These are phyloP conservation scores for Subanguina moxae DNA, from an alignment of 1,140 invertebrate genomes.

Conservation along the genomic window DNA sequence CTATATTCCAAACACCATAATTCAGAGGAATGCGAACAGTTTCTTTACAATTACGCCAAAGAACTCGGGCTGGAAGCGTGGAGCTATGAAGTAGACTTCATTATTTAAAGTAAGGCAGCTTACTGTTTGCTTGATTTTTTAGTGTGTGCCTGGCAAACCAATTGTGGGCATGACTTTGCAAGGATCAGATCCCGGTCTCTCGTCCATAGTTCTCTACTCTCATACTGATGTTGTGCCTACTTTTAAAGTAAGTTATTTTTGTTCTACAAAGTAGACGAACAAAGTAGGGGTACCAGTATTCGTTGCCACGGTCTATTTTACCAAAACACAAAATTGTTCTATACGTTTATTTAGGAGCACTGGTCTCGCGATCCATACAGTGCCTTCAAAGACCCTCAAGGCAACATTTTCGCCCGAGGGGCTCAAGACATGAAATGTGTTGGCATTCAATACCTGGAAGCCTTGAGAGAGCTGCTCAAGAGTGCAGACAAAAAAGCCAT, in stretches of 20 bases:
- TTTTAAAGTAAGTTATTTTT: conserved; percentile 66
- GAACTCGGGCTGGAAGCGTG: conserved; percentile 67
- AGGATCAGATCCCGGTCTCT: conserved; percentile 70
- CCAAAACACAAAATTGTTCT: too few species aligned
- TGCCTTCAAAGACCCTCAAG: conserved; percentile 72
- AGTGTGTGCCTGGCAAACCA: conserved; percentile 68
- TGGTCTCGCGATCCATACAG: conserved; percentile 78
- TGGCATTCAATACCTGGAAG: conserved; percentile 68
- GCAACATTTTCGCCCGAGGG: conserved; percentile 77
- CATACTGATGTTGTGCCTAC: conserved; percentile 93
- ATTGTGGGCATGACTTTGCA: conserved; percentile 76
- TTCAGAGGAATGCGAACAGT: conserved; percentile 71
- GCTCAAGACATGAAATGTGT: conserved; percentile 64
- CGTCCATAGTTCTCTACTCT: conserved; percentile 77
- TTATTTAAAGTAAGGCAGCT: not conserved
- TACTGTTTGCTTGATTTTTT: conserved; percentile 10
- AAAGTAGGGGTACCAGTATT: too few species aligned
- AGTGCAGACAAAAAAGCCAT: conserved; percentile 59
- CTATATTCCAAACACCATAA: conserved; percentile 24
- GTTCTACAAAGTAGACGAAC: not conserved
- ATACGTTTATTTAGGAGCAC: conserved; percentile 64
- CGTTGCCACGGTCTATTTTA: not conserved
- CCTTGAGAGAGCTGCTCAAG: conserved; percentile 68
- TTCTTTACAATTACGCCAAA: conserved; percentile 70
- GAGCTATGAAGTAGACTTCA: conserved; percentile 59